Evolutionary conservation across 2,888 invertebrate genomes (phyloP).

Genomic region (Cacoxenus indagator): DNA sequence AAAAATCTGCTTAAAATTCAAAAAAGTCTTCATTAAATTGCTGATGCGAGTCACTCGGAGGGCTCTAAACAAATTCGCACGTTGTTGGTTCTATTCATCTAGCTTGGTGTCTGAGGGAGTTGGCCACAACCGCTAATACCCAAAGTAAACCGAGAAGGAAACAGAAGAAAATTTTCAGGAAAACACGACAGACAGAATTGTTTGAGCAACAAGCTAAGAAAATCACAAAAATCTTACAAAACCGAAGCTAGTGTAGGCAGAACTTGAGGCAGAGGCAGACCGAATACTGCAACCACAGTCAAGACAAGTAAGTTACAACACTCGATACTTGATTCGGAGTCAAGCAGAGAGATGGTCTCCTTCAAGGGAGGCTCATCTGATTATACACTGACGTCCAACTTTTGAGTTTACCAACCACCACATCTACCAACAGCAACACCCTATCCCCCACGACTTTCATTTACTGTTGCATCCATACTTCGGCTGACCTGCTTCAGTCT

Average conservation of each 20-base stretch:
- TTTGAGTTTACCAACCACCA: too few relatives aligned
- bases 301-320: too few relatives aligned
- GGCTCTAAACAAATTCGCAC: background rate
- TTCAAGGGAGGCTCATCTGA: too few relatives aligned
- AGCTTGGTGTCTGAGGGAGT: background rate
- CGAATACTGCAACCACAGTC: too few relatives aligned
- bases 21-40: background rate
- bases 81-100: background rate
- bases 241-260: too few relatives aligned
- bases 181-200: background rate
- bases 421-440: background rate
- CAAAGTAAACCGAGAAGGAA: background rate
- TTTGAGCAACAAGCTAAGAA: background rate
- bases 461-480: background rate
- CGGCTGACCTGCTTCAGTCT: background rate
- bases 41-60: background rate
- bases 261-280: too few relatives aligned
- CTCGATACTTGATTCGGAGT: too few relatives aligned
- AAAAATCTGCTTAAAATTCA: background rate
- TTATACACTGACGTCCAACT: too few relatives aligned
- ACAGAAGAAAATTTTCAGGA: background rate
- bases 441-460: background rate
- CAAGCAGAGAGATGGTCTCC: too few relatives aligned
- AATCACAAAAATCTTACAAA: too few relatives aligned
- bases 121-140: background rate